phyloP scores from a whole-genome alignment of 2,888 invertebrate genomes.

The Conistra vaccinii region DNA sequence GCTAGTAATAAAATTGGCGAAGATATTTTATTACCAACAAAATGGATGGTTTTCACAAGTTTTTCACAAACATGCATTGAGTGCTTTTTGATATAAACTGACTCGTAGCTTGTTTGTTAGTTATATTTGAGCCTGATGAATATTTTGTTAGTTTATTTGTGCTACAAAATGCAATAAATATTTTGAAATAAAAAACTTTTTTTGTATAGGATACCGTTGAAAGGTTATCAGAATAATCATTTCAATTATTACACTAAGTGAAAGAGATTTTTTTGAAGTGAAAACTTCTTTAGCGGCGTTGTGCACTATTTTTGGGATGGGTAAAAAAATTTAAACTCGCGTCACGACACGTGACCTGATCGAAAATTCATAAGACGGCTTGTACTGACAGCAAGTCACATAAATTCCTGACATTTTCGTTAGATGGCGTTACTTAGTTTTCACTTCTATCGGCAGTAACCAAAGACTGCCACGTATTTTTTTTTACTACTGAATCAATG shows the following conservation, averaged over 20 bases:
- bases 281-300: too few relatives aligned
- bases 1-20: slow-evolving; percentile 46
- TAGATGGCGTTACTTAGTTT: too few relatives aligned
- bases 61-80: slow-evolving; percentile 38
- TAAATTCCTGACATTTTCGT: too few relatives aligned
- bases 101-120: slow-evolving; percentile 1
- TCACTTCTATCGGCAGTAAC: too few relatives aligned
- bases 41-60: slow-evolving; percentile 42
- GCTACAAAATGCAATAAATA: too few relatives aligned
- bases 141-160: not conserved
- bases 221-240: not conserved
- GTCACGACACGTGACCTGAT: too few relatives aligned
- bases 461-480: too few relatives aligned
- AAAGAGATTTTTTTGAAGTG: not conserved
- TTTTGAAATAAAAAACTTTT: not conserved
- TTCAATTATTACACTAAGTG: not conserved
- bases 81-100: slow-evolving; percentile 26
- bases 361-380: too few relatives aligned
- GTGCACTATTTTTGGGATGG: too few relatives aligned
- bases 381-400: too few relatives aligned
- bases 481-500: not conserved
- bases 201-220: not conserved
- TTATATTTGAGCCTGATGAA: slow-evolving; percentile 16
- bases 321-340: too few relatives aligned
- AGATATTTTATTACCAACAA: slow-evolving; percentile 49